Conservation (phyloP, 2,888 invertebrate genomes). For the Entomobrya proxima region DNA sequence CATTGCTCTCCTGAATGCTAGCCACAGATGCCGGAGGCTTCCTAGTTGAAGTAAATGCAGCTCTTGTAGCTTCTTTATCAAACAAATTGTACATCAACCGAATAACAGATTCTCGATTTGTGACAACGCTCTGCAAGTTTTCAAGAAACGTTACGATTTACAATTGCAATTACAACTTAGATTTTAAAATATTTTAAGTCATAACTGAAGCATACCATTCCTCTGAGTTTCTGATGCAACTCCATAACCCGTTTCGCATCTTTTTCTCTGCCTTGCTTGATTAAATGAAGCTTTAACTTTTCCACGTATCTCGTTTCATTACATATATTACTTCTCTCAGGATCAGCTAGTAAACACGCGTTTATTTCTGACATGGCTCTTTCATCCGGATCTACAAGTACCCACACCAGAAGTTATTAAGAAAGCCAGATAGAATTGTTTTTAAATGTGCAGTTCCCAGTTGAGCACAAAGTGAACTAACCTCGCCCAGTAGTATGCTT, state of each 20-base stretch:
- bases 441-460: neutral
- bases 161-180: neutral
- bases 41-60: neutral
- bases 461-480: neutral
- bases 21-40: neutral
- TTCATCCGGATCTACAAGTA: slow-evolving; percentile 39
- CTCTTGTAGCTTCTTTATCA: slow-evolving; percentile 68
- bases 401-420: no score
- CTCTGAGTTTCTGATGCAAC: slow-evolving; percentile 78
- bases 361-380: slow-evolving; percentile 48
- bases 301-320: slow-evolving; percentile 75
- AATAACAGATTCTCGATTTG: slow-evolving; percentile 81
- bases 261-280: slow-evolving; percentile 76
- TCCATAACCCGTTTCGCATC: slow-evolving; percentile 78
- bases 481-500: slow-evolving; percentile 35
- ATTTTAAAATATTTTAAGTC: neutral
- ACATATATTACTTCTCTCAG: slow-evolving; percentile 42
- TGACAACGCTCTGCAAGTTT: slow-evolving; percentile 80
- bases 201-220: slow-evolving; percentile 76
- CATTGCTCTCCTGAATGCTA: neutral
- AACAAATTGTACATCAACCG: slow-evolving; percentile 78
- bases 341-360: slow-evolving; percentile 16
- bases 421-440: no score
- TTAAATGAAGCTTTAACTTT: slow-evolving; percentile 75
- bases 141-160: neutral